Base-by-base conservation (phyloP, 2,888 invertebrate genomes). In the Amblyteles armatorius region DNA sequence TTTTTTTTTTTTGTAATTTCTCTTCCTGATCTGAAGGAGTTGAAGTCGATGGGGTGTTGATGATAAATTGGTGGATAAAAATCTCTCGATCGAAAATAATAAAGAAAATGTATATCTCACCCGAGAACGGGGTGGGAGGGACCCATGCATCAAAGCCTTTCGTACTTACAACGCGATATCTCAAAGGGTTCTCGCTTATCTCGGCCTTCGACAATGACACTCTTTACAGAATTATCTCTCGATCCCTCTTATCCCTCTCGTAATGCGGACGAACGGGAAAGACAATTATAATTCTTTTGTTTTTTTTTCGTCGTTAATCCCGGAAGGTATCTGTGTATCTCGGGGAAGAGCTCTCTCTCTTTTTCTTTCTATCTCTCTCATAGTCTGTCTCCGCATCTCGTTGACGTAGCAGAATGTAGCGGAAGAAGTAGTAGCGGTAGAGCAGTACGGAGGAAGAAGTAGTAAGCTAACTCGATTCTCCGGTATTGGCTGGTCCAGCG, bases 91-190 rank as follows among this genome's bases (percentile, higher is more conserved):
- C 48, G 73, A 82, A 67, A 52, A 29, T 63, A 65, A 63, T 29
- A 80, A 72, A 65, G 16, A 84, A 71, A 82, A 80, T 69, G 48
- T 77, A 16, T 78, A 79, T 82, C 82, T 85, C 81, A 87, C 79
- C 83, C 82, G 85, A 74, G 40, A 16, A 7, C 13, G 33, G 63
- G 63, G 22, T 33, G 88, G 13, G 33, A n/a, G 33, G 90, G 90
- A 89, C 90, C 91, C 92, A 92, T 92, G 92, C 92, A 92, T 91
- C 90, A 92, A 92, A 92, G 90, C 90, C 90, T 89, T 89, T 72
- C 90, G 92, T 93, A 93, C 93, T 93, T 93, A 93, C 93, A 89
- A 93, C 92, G 91, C 91, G 91, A 87, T 88, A 86, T 87, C 83
- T 88, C 87, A 90, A 92, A 90, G 86, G 88, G 85, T 77, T 72